Base-by-base conservation (phyloP, 1,140 invertebrate species). In the Drosophila parabipectinata region DNA sequence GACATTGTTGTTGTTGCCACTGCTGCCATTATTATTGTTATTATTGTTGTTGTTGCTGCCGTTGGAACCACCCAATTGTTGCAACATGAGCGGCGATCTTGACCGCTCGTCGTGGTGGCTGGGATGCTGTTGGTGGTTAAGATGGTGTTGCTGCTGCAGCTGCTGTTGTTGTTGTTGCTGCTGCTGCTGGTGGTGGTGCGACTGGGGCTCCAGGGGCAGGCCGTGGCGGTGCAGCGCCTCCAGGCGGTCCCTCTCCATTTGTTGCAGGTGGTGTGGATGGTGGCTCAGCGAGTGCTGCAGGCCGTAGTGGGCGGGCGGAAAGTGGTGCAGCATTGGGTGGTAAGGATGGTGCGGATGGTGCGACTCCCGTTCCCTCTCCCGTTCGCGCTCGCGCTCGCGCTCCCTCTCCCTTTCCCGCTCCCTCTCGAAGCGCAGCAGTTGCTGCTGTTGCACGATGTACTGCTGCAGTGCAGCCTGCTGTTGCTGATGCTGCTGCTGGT, bases 401-500 rank as follows among this genome's bases (percentile, higher is more conserved):
- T 81, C 76, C 0, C 78, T 39, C 26, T 84, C 78, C 9, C 77
- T 18, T 5, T 79, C 77, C 8, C 77, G 52, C 26, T 82, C 79
- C 37, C 79, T 66, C 26, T 82, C 81, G 18, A 85, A 85, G 51
- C 82, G 82, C 64, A 83, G 54, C 64, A 89, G 18, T 24, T 91
- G 88, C 45, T 90, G 88, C 62, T 90, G 88, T 72, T 90, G 88
- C 7, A 81, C 88, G 14, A 89, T 52, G 26, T 89, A 89, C 52
- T 89, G 85, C 26, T 89, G 85, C 61, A 89, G 50, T 9, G 84
- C 84, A 8, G 73, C 78, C 32, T 85, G 85, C 54, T 89, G 77
- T 32, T 90, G 87, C 34, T 90, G 85, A 26, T 79, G 71, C 8
- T 78, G 79, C 1, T 71, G 79, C 3, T 72, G 76, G 5, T 79